Base-by-base conservation (phyloP, 2,888 invertebrate species). In the Lordiphosa andalusiaca region DNA sequence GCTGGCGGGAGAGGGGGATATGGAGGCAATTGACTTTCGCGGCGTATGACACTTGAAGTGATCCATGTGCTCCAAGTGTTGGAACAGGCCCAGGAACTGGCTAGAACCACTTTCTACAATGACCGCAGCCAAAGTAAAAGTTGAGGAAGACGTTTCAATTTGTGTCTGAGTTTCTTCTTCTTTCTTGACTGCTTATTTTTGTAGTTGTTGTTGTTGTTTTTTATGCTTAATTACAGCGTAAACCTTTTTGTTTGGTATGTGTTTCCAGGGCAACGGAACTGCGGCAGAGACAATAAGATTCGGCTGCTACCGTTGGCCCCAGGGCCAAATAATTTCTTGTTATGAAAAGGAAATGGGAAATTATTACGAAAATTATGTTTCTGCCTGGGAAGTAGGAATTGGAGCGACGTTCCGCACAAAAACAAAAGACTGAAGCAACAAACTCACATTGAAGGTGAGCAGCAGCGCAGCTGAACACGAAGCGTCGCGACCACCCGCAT, bases 101-200 rank as follows among this genome's bases (percentile, higher is more conserved):
- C 70, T 76, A 74, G 74, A 74, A 74, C 74, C 74, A 74, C 74
- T 74, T 74, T 74, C 74, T 76, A 72, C 66, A 51, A 53, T 62
- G 61, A 71, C 23, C 69, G 23, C 53, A 50, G 56, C 49, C 71
- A 72, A 76, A 74, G 74, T 74, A 74, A 74, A 74, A 74, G 74
- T 74, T 73, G 47, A 59, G 48, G 64, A 63, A 61, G 61, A 57
- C 33, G 53, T 63, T 72, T 71, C 73, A 71, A 71, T 73, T 73
- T 73, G 61, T 61, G 49, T 10, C 52, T 60, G 36, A 38, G 25
- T 47, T 53, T 41, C 46, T 53, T 41, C 49, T 42, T 39, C 21
- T 16, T 33, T 41, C 25, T 36, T 25, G 54, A 35, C 33, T 41
- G 25, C 6, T 46, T 9, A 12, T 46, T 42, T 35, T 35, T 38